Conservation (phyloP, 2,888 invertebrate genomes). For the Parelbella ahira region DNA sequence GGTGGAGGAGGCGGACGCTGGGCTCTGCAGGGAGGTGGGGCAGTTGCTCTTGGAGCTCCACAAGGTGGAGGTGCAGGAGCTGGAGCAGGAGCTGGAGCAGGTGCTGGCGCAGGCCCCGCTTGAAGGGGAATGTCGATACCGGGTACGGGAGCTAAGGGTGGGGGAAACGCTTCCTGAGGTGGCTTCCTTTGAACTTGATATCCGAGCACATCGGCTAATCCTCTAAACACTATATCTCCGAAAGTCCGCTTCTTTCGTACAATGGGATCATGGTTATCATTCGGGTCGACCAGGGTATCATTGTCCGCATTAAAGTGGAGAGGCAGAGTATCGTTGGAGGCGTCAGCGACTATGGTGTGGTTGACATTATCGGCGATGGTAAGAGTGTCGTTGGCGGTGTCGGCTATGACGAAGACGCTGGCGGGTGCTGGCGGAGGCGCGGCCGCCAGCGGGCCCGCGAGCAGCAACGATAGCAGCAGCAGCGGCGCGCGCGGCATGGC, state of each 20-base stretch:
- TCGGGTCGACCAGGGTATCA: constrained; percentile 43
- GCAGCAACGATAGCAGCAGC: constrained; percentile 43
- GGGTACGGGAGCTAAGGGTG: constrained; percentile 66
- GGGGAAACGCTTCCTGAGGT: constrained; percentile 58
- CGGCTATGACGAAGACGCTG: constrained; percentile 19
- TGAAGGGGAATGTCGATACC: constrained; percentile 62
- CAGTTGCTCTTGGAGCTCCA: constrained; percentile 33
- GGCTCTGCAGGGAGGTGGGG: constrained; percentile 35
- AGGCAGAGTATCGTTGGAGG: constrained; percentile 29
- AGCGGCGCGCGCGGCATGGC: constrained; percentile 60
- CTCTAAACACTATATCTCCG: constrained; percentile 73
- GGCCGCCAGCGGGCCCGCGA: constrained; percentile 32
- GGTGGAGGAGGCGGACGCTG: constrained; percentile 26
- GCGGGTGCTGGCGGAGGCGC: constrained; percentile 30
- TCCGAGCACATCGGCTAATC: constrained; percentile 73
- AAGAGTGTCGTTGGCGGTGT: constrained; percentile 30
- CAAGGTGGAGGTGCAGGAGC: constrained; percentile 34
- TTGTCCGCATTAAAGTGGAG: constrained; percentile 33
- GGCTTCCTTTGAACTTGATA: constrained; percentile 65
- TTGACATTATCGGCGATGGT: constrained; percentile 39
- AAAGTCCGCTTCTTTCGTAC: constrained; percentile 74
- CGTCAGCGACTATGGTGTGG: constrained; percentile 34
- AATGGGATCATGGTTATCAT: constrained; percentile 55
- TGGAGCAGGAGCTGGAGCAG: constrained; percentile 34
- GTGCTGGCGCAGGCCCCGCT: constrained; percentile 41